Conservation (phyloP, 1,140 invertebrate genomes). For the Belonocnema kinseyi region DNA sequence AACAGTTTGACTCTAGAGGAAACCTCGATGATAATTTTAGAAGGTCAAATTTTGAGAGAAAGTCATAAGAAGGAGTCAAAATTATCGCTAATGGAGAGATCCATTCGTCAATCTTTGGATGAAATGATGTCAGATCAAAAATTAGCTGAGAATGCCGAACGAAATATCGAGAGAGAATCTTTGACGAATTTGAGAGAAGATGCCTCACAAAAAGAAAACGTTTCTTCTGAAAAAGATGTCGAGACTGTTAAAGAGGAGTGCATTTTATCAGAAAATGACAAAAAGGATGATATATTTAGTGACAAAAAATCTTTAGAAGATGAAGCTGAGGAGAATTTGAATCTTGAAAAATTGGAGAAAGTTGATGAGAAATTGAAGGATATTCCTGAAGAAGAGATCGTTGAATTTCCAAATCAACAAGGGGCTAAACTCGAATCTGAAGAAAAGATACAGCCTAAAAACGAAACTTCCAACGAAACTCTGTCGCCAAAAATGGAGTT, state of each 20-base stretch:
- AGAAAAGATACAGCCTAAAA: constrained; percentile 19
- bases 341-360: constrained; percentile 18
- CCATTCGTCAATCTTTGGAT: constrained; percentile 59
- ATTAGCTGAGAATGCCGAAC: constrained; percentile 37
- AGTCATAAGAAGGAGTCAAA: constrained; percentile 41
- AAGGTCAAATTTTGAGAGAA: constrained; percentile 33
- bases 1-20: constrained; percentile 62
- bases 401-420: constrained; percentile 20
- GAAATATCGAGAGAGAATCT: constrained; percentile 1
- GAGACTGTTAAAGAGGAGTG: constrained; percentile 36
- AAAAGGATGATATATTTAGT: background rate
- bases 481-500: background rate
- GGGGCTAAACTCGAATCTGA: constrained; percentile 36
- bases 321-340: background rate
- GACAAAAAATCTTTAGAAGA: background rate
- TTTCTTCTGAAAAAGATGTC: background rate
- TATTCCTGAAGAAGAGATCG: constrained; percentile 33
- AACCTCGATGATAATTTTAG: constrained; percentile 59
- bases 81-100: constrained; percentile 51
- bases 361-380: constrained; percentile 22
- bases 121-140: constrained; percentile 61
- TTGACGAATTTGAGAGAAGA: background rate
- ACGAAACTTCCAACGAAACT: background rate
- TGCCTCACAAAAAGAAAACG: background rate
- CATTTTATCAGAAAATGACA: constrained; percentile 6